Conservation (phyloP, 2,888 invertebrate species). For the Marronus borbonicus region DNA sequence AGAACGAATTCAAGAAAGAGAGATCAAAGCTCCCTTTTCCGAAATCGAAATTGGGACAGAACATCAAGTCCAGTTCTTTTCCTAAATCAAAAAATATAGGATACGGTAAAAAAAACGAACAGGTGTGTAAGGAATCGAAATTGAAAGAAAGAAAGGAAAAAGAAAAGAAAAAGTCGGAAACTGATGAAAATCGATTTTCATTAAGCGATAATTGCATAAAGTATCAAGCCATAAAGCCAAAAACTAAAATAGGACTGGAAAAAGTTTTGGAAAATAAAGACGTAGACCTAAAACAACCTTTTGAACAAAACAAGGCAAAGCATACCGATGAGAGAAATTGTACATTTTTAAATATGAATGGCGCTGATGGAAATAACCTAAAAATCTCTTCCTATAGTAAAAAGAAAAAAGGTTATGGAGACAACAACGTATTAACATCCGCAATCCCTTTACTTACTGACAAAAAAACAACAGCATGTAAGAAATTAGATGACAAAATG, state of each 20-base stretch:
- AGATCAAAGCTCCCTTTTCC: too few species aligned
- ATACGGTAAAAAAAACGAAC: background rate
- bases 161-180: constrained; percentile 16
- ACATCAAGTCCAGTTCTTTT: constrained; percentile 35
- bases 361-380: background rate
- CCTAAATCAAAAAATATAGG: constrained; percentile 15
- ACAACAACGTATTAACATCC: background rate
- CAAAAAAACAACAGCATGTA: background rate
- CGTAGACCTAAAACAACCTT: background rate
- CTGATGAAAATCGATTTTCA: constrained; percentile 2
- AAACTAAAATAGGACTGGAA: background rate
- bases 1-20: background rate
- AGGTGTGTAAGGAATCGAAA: background rate
- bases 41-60: background rate
- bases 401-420: background rate
- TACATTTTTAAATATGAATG: constrained; percentile 21
- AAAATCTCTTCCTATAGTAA: constrained; percentile 6
- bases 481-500: background rate
- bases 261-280: background rate
- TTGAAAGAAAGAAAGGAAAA: constrained; percentile 1
- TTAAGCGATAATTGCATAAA: constrained; percentile 38
- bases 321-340: background rate
- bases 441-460: background rate
- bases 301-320: background rate
- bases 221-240: background rate